Conservation (phyloP, 2,888 invertebrate genomes). For the Cryptosula pallasiana region DNA sequence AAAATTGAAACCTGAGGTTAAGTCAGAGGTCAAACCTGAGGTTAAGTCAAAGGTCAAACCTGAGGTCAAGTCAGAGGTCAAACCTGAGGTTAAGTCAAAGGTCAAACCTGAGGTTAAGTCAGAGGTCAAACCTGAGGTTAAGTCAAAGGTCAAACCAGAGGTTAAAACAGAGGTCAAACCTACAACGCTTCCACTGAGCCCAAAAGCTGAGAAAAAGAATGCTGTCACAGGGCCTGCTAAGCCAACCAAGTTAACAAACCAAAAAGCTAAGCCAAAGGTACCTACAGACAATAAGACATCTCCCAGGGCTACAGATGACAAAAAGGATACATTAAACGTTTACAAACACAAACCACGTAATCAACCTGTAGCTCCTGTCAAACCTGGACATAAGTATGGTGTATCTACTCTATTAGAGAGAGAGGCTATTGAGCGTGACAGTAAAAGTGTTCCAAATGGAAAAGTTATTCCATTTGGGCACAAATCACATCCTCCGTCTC, state of each 20-base stretch:
- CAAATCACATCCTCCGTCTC: constrained; percentile 1
- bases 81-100: not conserved
- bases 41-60: not conserved
- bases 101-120: not conserved
- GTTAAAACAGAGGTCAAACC: not conserved
- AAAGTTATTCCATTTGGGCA: constrained; percentile 16
- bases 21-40: not conserved
- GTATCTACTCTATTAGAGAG: not conserved
- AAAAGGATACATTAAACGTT: not conserved
- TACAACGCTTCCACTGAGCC: not conserved
- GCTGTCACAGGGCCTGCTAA: not conserved
- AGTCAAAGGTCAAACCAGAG: not conserved
- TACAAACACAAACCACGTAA: not conserved
- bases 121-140: not conserved
- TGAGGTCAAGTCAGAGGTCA: not conserved
- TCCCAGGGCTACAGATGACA: too few relatives aligned
- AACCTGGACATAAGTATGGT: not conserved
- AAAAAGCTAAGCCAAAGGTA: not conserved
- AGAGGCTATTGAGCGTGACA: not conserved
- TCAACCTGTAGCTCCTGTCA: not conserved
- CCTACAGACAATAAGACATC: not conserved
- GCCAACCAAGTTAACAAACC: not conserved
- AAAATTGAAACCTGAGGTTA: not conserved
- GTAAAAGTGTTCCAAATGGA: constrained; percentile 1
- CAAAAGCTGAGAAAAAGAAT: not conserved